phyloP scores from a whole-genome alignment of 1,140 invertebrate genomes.

The Pinna nobilis region DNA sequence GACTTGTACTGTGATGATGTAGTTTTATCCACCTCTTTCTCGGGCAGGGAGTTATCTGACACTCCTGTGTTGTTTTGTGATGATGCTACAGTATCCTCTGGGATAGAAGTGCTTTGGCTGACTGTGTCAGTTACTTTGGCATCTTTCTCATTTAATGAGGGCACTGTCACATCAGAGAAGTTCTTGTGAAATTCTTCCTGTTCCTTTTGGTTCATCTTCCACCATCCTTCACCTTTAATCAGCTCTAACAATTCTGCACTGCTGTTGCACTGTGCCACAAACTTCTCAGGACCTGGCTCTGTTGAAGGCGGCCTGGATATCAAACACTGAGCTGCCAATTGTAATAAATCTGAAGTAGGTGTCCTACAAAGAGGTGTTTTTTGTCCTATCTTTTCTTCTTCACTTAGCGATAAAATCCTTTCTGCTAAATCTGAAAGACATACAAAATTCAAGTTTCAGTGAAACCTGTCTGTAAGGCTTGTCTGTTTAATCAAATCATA shows the following conservation, averaged over 20 bases:
- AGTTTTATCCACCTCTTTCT: neutral
- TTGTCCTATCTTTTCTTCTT: slow-evolving; percentile 60
- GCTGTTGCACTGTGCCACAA: neutral
- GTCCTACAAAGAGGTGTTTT: slow-evolving; percentile 65
- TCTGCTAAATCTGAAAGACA: slow-evolving; percentile 39
- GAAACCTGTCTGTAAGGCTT: no score
- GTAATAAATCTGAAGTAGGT: slow-evolving; percentile 63
- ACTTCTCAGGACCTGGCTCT: slow-evolving; percentile 24
- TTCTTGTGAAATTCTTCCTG: slow-evolving; percentile 6
- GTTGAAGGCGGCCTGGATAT: slow-evolving; percentile 38
- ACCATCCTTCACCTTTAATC: slow-evolving; percentile 31
- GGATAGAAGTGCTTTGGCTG: neutral
- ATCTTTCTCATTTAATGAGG: neutral
- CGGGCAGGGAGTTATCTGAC: neutral
- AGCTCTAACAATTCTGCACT: slow-evolving; percentile 7
- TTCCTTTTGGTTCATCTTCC: slow-evolving; percentile 19
- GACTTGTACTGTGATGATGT: neutral
- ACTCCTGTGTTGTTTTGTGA: neutral
- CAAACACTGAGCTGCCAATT: slow-evolving; percentile 60
- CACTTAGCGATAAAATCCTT: slow-evolving; percentile 43
- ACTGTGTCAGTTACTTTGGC: neutral
- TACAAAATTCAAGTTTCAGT: no score
- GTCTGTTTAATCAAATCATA: no score
- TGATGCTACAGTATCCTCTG: neutral
- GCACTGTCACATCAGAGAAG: neutral